Conservation (phyloP, 2,113 vertebrate species). For the Apus apus region DNA sequence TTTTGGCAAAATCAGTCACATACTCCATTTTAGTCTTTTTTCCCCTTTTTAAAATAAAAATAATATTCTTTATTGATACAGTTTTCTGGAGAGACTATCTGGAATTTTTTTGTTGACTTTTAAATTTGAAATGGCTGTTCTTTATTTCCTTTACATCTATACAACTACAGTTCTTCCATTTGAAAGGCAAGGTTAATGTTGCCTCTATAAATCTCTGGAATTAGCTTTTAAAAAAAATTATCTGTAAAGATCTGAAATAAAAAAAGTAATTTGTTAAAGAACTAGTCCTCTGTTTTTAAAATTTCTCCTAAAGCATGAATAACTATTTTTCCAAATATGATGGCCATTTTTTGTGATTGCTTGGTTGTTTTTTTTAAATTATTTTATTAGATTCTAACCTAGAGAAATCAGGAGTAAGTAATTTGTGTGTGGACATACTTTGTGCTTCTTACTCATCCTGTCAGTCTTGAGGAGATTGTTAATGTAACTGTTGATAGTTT, state of each 20-base stretch:
- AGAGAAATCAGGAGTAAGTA: background rate
- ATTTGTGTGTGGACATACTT: background rate
- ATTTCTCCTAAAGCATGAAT: background rate
- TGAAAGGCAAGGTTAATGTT: background rate
- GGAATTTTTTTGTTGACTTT: background rate
- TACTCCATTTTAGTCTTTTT: background rate
- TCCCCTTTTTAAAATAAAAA: background rate
- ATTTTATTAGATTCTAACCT: background rate
- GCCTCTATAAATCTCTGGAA: background rate
- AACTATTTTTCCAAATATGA: background rate
- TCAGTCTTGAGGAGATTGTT: background rate
- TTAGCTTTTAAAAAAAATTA: background rate
- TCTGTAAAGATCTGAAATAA: background rate
- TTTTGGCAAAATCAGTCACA: background rate
- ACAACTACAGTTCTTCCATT: background rate
- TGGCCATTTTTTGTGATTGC: background rate
- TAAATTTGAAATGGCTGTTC: background rate
- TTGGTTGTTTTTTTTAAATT: background rate
- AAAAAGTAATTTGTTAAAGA: background rate
- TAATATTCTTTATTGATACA: background rate
- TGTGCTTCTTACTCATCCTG: background rate
- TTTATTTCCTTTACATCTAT: background rate
- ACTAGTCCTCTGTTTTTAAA: background rate
- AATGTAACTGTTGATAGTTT: background rate
- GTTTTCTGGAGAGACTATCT: background rate